phyloP scores from a whole-genome alignment of 2,113 vertebrate species.

The Otus sunia region DNA sequence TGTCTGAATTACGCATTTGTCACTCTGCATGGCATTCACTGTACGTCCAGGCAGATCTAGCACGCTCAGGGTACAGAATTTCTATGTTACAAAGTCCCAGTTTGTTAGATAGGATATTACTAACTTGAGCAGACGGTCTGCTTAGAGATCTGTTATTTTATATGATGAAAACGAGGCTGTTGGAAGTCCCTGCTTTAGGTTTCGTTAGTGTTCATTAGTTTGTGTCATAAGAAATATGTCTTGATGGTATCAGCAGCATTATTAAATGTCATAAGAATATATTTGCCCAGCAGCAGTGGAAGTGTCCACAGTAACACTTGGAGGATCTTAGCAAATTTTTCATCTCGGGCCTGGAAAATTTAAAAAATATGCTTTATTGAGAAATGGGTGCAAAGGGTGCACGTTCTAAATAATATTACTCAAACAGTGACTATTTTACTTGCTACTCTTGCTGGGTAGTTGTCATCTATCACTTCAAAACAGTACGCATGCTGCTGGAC shows the following conservation, averaged over 20 bases:
- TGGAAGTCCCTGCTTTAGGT: neutral
- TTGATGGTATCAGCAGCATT: neutral
- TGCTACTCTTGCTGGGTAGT: neutral
- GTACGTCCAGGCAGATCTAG: neutral
- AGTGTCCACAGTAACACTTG: neutral
- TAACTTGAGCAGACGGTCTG: conserved; percentile 6
- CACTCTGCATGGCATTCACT: neutral
- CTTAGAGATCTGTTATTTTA: neutral
- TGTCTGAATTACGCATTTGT: neutral
- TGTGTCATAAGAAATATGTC: conserved; percentile 1
- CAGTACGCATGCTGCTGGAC: neutral
- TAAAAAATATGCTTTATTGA: neutral
- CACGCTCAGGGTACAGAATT: neutral
- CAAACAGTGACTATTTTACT: neutral
- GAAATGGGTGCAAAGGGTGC: neutral
- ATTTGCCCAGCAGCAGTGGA: neutral
- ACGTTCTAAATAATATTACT: neutral
- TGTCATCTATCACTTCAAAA: neutral
- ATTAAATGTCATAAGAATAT: conserved; percentile 1
- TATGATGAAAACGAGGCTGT: neutral
- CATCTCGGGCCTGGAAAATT: neutral
- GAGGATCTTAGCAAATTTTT: neutral
- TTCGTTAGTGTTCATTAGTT: neutral
- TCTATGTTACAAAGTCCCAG: neutral
- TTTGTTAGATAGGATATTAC: neutral